Evolutionary conservation across 2,888 invertebrate genomes (phyloP).

Genomic region (Gortyna flavago): DNA sequence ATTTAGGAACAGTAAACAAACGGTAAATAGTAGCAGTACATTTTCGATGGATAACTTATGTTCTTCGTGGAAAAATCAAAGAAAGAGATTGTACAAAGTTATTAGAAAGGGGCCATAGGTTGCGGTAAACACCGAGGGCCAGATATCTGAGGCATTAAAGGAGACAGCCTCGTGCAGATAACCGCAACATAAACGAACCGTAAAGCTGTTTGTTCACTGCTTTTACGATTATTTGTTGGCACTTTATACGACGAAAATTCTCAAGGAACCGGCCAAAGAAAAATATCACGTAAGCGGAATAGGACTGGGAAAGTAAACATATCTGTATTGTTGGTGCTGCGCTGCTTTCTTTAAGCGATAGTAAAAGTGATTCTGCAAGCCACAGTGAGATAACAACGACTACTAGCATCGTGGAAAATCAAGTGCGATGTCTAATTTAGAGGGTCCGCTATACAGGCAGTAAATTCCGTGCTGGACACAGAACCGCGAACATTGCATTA

Average conservation of each 20-base stretch:
- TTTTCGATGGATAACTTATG: conserved; percentile 48
- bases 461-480: conserved; percentile 64
- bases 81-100: conserved; percentile 60
- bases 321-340: conserved; percentile 44
- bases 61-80: conserved; percentile 49
- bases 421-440: conserved; percentile 64
- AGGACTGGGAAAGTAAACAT: conserved; percentile 52
- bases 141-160: conserved; percentile 69
- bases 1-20: conserved; percentile 46
- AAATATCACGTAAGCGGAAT: conserved; percentile 62
- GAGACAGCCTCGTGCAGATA: conserved; percentile 71
- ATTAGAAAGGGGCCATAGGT: conserved; percentile 69
- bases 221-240: conserved; percentile 77
- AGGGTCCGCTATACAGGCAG: conserved; percentile 51
- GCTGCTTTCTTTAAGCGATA: conserved; percentile 30
- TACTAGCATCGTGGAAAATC: conserved; percentile 46
- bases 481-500: conserved; percentile 80
- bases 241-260: conserved; percentile 67
- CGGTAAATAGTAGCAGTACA: conserved; percentile 44
- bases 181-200: conserved; percentile 78
- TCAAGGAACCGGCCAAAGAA: conserved; percentile 47
- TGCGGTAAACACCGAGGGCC: conserved; percentile 65
- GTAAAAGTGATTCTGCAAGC: conserved; percentile 50
- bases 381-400: conserved; percentile 47
- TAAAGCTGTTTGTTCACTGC: conserved; percentile 78